Base-by-base conservation (phyloP, 2,797 vertebrate genomes). In the Helarctos malayanus region DNA sequence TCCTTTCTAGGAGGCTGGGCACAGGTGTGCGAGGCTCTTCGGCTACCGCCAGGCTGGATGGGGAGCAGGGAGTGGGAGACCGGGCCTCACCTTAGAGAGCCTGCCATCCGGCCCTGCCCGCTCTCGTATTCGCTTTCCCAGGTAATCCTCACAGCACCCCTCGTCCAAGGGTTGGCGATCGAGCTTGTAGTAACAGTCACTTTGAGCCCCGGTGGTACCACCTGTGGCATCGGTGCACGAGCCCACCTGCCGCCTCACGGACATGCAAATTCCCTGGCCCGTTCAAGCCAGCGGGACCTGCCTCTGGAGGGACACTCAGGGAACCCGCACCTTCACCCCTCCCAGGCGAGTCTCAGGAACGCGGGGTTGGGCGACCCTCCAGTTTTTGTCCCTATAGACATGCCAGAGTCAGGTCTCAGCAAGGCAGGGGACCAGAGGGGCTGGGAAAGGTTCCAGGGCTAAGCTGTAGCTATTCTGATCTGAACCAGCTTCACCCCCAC, bases 11-110 rank as follows among this genome's bases (percentile, higher is more conserved):
- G 61, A 45, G 0, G 0, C 11, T 7, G 9, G 27, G n/a, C 14
- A 1, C 0, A 25, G 14, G 38, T 5, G n/a, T 3, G 63, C 5
- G 65, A 49, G 75, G 32, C 2, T 2, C 52, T 14, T 56, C 3
- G 47, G 32, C 68, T 59, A 5, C 29, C 38, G 23, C 23, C 8
- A 3, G 73, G 32, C 8, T 5, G 18, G 29, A 6, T 1, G 2
- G 47, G 65, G 29, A 15, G 35, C 2, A 7, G 15, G 52, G n/a
- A 23, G 6, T n/a, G n/a, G 19, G 85, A 35, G 41, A 19, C 23
- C 2, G 45, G 8, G n/a, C 7, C 25, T n/a, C 15, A 29, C 63
- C 25, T 12, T 16, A 1, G 2, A n/a, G 59, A 21, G 73, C n/a
- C 57, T 5, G 29, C 13, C 13, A 4, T 21, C 63, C 1, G 32